A percentile compares a stretch with the other conserved stretches of the same genome.
Evolutionary conservation across 2,888 invertebrate species (phyloP).

Genomic region (Lacanobia wlatinum): DNA sequence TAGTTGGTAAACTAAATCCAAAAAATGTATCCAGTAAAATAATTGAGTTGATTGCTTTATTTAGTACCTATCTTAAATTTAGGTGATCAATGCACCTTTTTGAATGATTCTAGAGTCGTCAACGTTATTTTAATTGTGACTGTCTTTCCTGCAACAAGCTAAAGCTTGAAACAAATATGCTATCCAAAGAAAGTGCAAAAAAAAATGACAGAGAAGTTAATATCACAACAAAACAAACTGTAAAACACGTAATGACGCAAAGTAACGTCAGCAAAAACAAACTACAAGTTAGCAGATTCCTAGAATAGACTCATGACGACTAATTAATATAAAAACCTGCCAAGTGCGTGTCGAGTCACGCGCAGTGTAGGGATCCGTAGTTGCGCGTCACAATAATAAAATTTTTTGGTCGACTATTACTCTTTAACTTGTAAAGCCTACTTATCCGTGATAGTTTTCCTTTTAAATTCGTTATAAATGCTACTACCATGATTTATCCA

Average conservation of each 20-base stretch:
- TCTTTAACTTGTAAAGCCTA: too few relatives aligned
- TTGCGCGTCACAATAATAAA: too few relatives aligned
- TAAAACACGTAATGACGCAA: not conserved
- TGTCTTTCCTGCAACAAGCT: not conserved
- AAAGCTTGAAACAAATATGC: constrained; percentile 9
- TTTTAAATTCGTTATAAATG: too few relatives aligned
- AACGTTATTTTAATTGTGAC: not conserved
- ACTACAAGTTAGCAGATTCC: not conserved
- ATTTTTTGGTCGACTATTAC: too few relatives aligned
- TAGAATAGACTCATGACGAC: constrained; percentile 7
- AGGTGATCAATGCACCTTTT: not conserved
- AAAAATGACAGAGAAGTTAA: not conserved
- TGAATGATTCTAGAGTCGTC: too few relatives aligned
- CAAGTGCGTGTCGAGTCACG: too few relatives aligned
- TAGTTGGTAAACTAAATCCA: not conserved
- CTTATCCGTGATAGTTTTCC: too few relatives aligned
- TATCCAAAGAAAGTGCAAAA: not conserved
- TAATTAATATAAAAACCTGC: not conserved
- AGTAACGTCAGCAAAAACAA: constrained; percentile 11
- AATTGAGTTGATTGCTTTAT: not conserved
- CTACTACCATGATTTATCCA: too few relatives aligned
- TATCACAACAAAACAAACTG: not conserved
- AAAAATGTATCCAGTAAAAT: not conserved
- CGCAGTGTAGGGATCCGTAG: too few relatives aligned
- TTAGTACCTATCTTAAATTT: not conserved